These are phyloP conservation scores for Eriosoma lanigerum DNA, from an alignment of 1,140 invertebrate genomes.

Conservation along the genomic window DNA sequence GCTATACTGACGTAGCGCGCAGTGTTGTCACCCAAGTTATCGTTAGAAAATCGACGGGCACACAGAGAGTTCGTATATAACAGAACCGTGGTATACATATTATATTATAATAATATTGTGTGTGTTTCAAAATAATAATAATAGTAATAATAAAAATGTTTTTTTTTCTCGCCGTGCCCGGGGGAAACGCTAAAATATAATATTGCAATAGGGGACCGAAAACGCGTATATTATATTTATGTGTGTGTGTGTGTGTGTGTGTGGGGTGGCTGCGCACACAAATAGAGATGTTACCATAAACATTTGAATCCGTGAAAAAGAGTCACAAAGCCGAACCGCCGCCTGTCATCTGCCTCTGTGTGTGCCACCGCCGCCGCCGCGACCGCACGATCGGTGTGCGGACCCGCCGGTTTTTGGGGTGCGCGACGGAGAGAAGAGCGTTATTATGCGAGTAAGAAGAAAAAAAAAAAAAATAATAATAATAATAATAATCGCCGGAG, in stretches of 20 bases:
- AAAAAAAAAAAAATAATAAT: too few relatives aligned
- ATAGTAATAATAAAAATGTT: conserved; percentile 9
- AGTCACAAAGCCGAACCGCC: conserved; percentile 47
- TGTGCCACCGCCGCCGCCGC: conserved; percentile 2
- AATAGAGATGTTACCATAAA: conserved; percentile 50
- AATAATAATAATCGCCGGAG: conserved; percentile 41
- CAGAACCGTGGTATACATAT: too few relatives aligned
- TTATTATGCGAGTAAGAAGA: too few relatives aligned
- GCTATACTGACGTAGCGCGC: too few relatives aligned
- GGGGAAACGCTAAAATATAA: neutral
- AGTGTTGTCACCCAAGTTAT: too few relatives aligned
- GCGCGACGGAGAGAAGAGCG: neutral
- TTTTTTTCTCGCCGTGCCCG: neutral
- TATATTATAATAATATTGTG: too few relatives aligned
- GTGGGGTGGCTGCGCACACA: conserved; percentile 14
- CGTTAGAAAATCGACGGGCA: too few relatives aligned
- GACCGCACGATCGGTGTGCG: conserved; percentile 15
- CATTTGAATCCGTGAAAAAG: conserved; percentile 50
- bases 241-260: too few relatives aligned
- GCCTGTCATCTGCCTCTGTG: conserved; percentile 21
- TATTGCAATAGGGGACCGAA: conserved; percentile 14
- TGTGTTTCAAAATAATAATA: neutral
- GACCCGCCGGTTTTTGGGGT: neutral
- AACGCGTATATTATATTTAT: neutral
- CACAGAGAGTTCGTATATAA: too few relatives aligned